Conservation (phyloP, 2,888 invertebrate species). For the Hymenopus coronatus region DNA sequence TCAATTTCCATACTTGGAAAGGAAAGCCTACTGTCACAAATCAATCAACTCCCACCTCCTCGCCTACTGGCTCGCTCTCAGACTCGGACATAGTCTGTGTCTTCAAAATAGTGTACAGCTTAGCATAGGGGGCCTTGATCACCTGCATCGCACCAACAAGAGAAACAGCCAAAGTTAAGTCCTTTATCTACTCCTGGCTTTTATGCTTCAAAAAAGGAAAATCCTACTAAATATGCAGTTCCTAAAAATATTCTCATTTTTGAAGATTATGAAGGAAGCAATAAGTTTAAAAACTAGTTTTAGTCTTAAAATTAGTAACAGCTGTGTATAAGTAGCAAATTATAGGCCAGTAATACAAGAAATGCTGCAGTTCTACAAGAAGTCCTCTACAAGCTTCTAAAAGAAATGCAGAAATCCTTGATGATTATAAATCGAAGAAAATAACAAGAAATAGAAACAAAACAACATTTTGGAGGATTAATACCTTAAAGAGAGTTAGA, state of each 20-base stretch:
- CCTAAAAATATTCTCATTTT: not conserved
- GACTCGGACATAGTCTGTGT: slow-evolving; percentile 73
- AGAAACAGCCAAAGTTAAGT: slow-evolving; percentile 24
- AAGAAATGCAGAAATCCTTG: not conserved
- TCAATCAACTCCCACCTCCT: slow-evolving; percentile 38
- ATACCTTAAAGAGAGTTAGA: not conserved
- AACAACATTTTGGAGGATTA: not conserved
- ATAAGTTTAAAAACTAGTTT: not conserved
- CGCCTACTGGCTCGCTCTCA: slow-evolving; percentile 29
- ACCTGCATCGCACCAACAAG: slow-evolving; percentile 60
- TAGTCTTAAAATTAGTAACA: not conserved
- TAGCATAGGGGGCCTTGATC: slow-evolving; percentile 95
- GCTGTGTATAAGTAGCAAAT: not conserved
- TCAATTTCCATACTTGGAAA: not conserved
- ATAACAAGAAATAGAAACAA: not conserved
- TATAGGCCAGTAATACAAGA: not conserved
- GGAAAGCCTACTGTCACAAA: not conserved
- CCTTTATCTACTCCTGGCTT: not conserved
- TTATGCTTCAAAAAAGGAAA: not conserved
- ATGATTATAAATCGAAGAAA: not conserved
- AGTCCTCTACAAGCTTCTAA: not conserved
- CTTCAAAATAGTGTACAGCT: slow-evolving; percentile 95
- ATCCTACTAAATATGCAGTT: not conserved
- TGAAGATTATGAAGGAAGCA: not conserved
- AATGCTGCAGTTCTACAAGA: not conserved